Evolutionary conservation across 1,140 invertebrate species (phyloP), one percentile per base, ranked within the genome.

Genomic region (Drosophila chauvacae): DNA sequence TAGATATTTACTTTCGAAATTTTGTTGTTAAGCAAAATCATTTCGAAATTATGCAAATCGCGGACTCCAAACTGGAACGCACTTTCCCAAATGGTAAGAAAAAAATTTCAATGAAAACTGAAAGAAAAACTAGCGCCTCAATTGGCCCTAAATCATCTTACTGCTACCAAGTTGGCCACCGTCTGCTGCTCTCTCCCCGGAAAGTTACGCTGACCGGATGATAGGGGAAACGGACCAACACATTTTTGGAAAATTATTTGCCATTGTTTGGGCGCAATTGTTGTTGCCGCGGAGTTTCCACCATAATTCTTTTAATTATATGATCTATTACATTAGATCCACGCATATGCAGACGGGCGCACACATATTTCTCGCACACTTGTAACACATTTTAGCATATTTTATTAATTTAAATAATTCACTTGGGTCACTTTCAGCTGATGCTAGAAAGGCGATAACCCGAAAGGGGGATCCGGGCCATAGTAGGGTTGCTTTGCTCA

Each of bases 371-470:
- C 80, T 81, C 80, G 81, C 84, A 90, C 85, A 88, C 85, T 90
- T 90, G 85, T 90, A 90, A 90, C 86, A 90, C 86, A 85, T 86
- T 90, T 90, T 90, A 90, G 86, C 85, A 90, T 90, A 90, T 90
- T 90, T 90, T 90, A 90, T 90, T 85, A 90, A 90, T 90, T 90
- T 90, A 90, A 90, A 90, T 90, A 90, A 80, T 76, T 88, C 85
- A 90, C 77, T 59, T 84, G 70, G 80, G 41, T 60, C 68, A 73
- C 72, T 79, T 56, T 61, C 47, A 33, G 26, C 30, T 66, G 85
- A 90, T 90, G 70, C 56, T 73, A 70, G 64, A 55, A 18, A 9
- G 10, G 48, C 53, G 85, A 90, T 90, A 90, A 79, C 57, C 23
- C 39, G 13, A 33, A 42, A 23, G 42, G 35, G 47, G 30, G 33